phyloP scores from a whole-genome alignment of 2,888 invertebrate species.

The Nephrotoma guestfalica region DNA sequence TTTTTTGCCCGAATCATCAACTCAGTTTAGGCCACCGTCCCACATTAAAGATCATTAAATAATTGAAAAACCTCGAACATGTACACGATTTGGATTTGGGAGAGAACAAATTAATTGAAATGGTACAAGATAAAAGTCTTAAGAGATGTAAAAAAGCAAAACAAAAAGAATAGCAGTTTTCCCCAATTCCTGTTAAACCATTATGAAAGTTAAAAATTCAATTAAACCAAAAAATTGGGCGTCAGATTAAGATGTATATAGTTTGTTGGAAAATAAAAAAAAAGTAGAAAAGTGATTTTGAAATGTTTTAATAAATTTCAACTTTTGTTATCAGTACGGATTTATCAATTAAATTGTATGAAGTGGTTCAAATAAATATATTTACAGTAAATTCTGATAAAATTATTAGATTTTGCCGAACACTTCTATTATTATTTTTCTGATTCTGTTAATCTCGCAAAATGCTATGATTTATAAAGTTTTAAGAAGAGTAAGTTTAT shows the following conservation, averaged over 20 bases:
- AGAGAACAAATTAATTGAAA: background rate
- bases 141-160: background rate
- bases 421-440: background rate
- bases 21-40: background rate
- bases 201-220: background rate
- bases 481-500: background rate
- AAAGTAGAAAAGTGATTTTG: background rate
- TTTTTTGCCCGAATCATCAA: background rate
- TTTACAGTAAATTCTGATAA: background rate
- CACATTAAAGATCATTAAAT: background rate
- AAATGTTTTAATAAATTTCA: background rate
- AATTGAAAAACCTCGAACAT: background rate
- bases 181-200: background rate
- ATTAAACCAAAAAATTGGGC: background rate
- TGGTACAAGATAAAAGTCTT: background rate
- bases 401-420: background rate
- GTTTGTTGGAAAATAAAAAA: background rate
- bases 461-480: background rate
- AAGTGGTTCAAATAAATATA: background rate
- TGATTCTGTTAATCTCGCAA: background rate
- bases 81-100: background rate
- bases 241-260: background rate
- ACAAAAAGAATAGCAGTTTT: background rate
- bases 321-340: background rate
- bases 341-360: background rate